A percentile compares a stretch with the other conserved stretches of the same genome.
These are phyloP conservation scores for Cephalopholis sonnerati DNA, from an alignment of 2,113 vertebrate species.

Conservation along the genomic window DNA sequence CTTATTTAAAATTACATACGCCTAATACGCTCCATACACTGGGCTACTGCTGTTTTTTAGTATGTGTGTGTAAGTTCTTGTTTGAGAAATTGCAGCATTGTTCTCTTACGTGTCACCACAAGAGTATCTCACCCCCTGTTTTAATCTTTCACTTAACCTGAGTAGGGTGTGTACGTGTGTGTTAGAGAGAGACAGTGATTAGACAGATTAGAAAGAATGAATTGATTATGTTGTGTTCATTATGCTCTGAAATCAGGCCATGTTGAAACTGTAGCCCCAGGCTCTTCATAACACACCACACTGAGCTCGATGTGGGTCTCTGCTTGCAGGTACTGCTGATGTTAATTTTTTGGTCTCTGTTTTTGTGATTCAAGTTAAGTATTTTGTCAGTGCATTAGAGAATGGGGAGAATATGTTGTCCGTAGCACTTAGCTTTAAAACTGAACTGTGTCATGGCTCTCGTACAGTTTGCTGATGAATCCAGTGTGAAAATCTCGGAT, in stretches of 20 bases:
- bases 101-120: neutral
- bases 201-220: slow-evolving; percentile 39
- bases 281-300: slow-evolving; percentile 43
- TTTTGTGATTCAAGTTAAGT: neutral
- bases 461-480: neutral
- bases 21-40: neutral
- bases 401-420: too few relatives aligned
- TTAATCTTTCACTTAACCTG: neutral
- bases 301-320: slow-evolving; percentile 22
- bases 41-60: neutral
- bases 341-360: neutral
- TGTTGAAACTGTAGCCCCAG: slow-evolving; percentile 55
- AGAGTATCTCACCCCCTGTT: neutral
- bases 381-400: neutral
- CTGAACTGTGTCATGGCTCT: neutral
- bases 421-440: neutral
- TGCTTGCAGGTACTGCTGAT: slow-evolving; percentile 15
- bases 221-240: slow-evolving; percentile 71
- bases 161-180: neutral
- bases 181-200: slow-evolving; percentile 24
- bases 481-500: neutral
- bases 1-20: slow-evolving; percentile 7
- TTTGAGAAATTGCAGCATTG: neutral
- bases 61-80: neutral
- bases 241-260: slow-evolving; percentile 75